Conservation (phyloP, 2,888 invertebrate genomes). For the Taphrorychus bicolor region DNA sequence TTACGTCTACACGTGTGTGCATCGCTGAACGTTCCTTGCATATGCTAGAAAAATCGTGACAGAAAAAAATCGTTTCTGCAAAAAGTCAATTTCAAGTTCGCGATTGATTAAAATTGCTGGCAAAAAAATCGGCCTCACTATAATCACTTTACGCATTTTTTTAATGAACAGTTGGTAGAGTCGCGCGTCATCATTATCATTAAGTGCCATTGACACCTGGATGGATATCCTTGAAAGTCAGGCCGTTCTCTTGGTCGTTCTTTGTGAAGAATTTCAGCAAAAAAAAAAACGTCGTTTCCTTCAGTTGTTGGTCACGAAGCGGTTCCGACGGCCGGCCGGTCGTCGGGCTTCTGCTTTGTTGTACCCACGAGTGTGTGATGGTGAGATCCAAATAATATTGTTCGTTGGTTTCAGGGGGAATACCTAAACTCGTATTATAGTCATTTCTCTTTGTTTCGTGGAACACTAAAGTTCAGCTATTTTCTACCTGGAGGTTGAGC, state of each 20-base stretch:
- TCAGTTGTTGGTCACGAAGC: constrained; percentile 36
- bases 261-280: constrained; percentile 40
- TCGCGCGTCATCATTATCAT: constrained; percentile 39
- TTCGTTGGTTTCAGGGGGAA: no score
- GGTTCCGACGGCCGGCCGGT: constrained; percentile 16
- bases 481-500: no score
- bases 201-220: constrained; percentile 44
- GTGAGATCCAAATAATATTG: neutral
- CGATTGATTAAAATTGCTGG: neutral
- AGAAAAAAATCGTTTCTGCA: neutral
- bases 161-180: constrained; percentile 31
- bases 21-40: no score
- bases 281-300: constrained; percentile 33
- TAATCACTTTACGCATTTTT: constrained; percentile 16
- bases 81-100: neutral
- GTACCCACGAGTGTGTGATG: neutral
- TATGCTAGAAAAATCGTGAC: neutral
- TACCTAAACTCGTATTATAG: no score
- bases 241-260: constrained; percentile 40
- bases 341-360: constrained; percentile 17
- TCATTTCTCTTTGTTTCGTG: no score
- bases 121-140: constrained; percentile 10
- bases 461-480: no score
- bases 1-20: no score
- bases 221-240: constrained; percentile 43